Evolutionary conservation across 2,113 vertebrate genomes (phyloP), one percentile per base, ranked within the genome.

Genomic region (Rhea americana): DNA sequence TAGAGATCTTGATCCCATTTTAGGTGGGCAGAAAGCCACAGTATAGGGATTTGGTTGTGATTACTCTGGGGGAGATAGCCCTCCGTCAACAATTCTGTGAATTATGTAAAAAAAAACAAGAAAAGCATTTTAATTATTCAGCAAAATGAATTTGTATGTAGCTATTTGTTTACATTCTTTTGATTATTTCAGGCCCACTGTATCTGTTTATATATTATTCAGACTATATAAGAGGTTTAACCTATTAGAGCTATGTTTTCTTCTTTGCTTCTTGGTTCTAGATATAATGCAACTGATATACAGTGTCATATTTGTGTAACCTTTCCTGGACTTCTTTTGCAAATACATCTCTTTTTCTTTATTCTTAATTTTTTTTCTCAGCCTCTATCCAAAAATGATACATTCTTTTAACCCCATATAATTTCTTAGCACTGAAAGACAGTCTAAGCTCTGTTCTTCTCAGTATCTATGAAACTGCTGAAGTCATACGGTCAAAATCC

Each of bases 381-480:
- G 47, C 5, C 7, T 1, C 0, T 3, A 78, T 37, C 4, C 2
- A 59, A 77, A 66, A 91, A 21, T 11, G 0, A 51, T 62, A 1
- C 13, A 35, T 47, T 67, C 2, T 66, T 89, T 80, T 65, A 72
- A 47, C 17, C 59, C 9, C 6, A 11, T 13, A 24, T 19, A 45
- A 51, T 72, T 89, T 43, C 45, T 56, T 75, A 26, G 3, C n/a
- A 2, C 32, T 66, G 56, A 80, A 77, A 70, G 35, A n/a, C 80
- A 7, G 43, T 41, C 13, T 91, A 50, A 87, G 78, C 75, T 82
- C 55, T 6, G 9, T 48, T 87, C 2, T 87, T 79, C 22, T 79
- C 37, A 37, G 5, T 50, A 37, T 35, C 18, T 41, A 3, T 58
- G 8, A 24, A n/a, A 67, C 11, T n/a, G 5, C 4, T 41, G 35